Evolutionary conservation across 2,113 vertebrate genomes (phyloP), one percentile per base, ranked within the genome.

Genomic region (Lepus timidus): DNA sequence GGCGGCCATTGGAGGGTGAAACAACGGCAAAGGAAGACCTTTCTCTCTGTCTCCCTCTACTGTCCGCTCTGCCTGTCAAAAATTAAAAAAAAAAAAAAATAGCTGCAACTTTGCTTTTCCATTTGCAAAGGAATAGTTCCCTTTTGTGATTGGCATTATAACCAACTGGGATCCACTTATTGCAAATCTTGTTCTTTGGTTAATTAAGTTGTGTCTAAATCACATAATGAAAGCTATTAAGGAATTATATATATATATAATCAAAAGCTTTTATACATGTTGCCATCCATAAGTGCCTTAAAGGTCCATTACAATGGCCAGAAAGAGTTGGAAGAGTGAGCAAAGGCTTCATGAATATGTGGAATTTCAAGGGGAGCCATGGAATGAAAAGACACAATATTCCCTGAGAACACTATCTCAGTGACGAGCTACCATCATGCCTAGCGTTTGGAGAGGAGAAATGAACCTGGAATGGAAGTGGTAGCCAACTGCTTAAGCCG

Each of bases 151-250:
- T 6, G n/a, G 58, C 27, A 25, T 23, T 51, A 27, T 55, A 74
- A 33, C 31, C 49, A 76, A 9, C 36, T 5, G 29, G 33, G 33
- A 79, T 19, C 10, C 19, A 74, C 10, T 49, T 64, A 29, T 23
- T 65, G 61, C 55, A 36, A 55, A 61, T 70, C 88, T 83, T 71
- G 10, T 10, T n/a, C 23, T 62, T 76, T 70, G 64, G 20, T 61
- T 76, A 71, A 92, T 90, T 49, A 91, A 93, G 12, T 27, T 91
- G 29, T 33, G 79, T 62, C 49, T 25, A 62, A 74, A 84, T 64
- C 22, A 80, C 3, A 33, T 68, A 85, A 88, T 81, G n/a, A 70
- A 91, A 74, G 39, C 33, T 82, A 10, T n/a, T 64, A 51, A 70
- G 51, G 31, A 74, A 85, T 70, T 64, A 6, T 25, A 6, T 55